These are phyloP conservation scores for Prochilodus magdalenae DNA, from an alignment of 2,113 vertebrate species.

Conservation along the genomic window DNA sequence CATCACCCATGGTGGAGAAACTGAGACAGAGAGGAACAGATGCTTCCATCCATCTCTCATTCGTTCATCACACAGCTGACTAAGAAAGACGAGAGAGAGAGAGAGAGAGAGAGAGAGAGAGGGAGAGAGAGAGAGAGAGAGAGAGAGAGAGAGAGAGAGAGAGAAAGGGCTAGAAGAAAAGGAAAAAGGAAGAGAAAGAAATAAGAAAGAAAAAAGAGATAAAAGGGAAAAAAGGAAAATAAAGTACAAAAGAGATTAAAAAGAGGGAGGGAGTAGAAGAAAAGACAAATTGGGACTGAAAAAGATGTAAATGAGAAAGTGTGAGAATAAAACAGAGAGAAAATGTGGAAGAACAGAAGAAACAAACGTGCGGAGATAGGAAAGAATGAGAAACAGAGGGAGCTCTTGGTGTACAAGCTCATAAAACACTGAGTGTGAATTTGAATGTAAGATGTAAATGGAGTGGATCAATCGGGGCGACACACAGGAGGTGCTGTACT, in stretches of 20 bases:
- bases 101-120: slow-evolving; percentile 40
- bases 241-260: too few relatives aligned
- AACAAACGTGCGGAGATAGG: too few relatives aligned
- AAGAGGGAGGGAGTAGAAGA: too few relatives aligned
- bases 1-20: slow-evolving; percentile 74
- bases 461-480: slow-evolving; percentile 68
- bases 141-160: neutral
- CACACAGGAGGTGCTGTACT: slow-evolving; percentile 52
- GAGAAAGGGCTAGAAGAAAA: neutral
- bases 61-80: neutral
- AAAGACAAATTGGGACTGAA: too few relatives aligned
- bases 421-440: slow-evolving; percentile 25
- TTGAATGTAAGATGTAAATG: slow-evolving; percentile 63
- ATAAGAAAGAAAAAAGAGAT: too few relatives aligned
- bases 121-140: slow-evolving; percentile 1
- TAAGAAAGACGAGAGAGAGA: slow-evolving; percentile 23
- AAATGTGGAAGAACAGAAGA: too few relatives aligned
- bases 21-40: slow-evolving; percentile 21
- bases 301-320: too few relatives aligned
- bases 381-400: too few relatives aligned
- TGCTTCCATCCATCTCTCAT: neutral
- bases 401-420: neutral
- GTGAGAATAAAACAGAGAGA: too few relatives aligned
- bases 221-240: too few relatives aligned
- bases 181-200: slow-evolving; percentile 37